Evolutionary conservation across 2,113 vertebrate species (phyloP).

Genomic region (Glareola pratincola): DNA sequence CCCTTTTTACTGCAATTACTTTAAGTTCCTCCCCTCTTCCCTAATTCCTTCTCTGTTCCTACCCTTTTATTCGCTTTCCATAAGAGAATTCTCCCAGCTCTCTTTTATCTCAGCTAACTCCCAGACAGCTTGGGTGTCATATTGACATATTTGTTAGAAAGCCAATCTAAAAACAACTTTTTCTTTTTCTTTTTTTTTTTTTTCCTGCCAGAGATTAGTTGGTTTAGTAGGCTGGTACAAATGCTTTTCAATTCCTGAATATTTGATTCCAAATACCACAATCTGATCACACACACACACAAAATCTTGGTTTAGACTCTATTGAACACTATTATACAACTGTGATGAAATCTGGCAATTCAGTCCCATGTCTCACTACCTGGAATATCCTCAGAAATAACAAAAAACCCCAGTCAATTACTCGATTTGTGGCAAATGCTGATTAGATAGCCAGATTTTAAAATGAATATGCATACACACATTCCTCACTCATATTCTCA

Average conservation of each 20-base stretch:
- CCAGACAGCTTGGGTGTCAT: background rate
- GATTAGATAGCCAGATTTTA: background rate
- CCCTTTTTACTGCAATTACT: background rate
- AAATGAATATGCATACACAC: background rate
- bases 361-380: background rate
- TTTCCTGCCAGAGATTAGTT: background rate
- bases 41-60: background rate
- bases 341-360: background rate
- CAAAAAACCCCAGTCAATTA: background rate
- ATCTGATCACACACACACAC: background rate
- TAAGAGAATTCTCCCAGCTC: background rate
- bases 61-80: background rate
- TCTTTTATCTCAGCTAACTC: background rate
- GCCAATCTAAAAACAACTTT: background rate
- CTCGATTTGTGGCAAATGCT: background rate
- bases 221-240: background rate
- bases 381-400: background rate
- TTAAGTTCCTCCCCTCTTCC: background rate
- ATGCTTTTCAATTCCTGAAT: background rate
- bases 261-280: background rate
- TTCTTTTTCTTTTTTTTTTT: background rate
- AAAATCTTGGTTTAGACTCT: background rate
- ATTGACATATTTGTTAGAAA: background rate
- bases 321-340: background rate
- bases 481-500: background rate